Evolutionary conservation across 2,888 invertebrate species (phyloP), one percentile per base, ranked within the genome.

Genomic region (Eupithecia vulgata): DNA sequence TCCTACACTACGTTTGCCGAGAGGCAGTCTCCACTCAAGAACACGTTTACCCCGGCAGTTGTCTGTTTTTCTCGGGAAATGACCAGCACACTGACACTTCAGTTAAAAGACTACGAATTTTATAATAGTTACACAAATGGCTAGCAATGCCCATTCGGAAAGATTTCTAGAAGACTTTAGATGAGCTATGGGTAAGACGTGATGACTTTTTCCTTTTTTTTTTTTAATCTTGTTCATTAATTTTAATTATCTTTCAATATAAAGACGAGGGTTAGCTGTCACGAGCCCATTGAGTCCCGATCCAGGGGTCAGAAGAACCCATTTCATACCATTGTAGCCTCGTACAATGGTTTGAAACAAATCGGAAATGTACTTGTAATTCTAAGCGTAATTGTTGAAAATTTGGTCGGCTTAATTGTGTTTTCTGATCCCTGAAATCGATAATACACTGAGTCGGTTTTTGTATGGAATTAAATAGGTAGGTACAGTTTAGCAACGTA

Each of bases 271-370:
- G 74, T 71, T 45, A 70, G 42, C 74, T 71, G 74, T 74, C 74
- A 68, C n/a, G 13, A 59, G 42, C 57, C 52, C 64, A 73, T 73
- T 74, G 71, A 74, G 65, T 59, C 61, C 73, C 37, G 8, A 70
- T 69, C 40, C 70, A 48, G 66, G 69, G 79, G 76, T 75, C 76
- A 77, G 72, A 40, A 7, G 67, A 65, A 77, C 77, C 79, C 76
- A 67, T 68, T 70, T 77, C 76, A 76, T 74, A 74, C 78, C 40
- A 77, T 80, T 80, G 80, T 80, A 67, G 52, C 59, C 35, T 69
- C 70, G 75, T 78, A 80, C 80, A 80, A 80, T 76, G 71, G 78
- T n/a, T 59, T 72, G 73, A 64, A 76, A 74, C 77, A 76, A 78
- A 78, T 74, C 76, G 52, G 68, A 65, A 40, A 65, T 65, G 37